A percentile compares a stretch with the other conserved stretches of the same genome.
Conservation (phyloP, 2,797 vertebrate species). For the Argyrosomus regius region DNA sequence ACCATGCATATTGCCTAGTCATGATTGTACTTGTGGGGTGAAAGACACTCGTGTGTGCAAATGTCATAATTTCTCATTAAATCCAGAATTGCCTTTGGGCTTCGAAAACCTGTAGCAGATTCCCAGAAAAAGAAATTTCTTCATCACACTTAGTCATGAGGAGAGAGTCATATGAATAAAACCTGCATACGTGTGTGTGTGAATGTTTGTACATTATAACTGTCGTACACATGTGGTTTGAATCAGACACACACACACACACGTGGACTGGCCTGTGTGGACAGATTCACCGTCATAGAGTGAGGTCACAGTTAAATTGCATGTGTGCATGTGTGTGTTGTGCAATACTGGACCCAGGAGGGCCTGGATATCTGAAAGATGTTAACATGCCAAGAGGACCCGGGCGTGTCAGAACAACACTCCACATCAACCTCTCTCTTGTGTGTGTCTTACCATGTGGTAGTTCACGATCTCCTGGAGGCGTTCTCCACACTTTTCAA, state of each 20-base stretch:
- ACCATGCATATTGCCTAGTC: not conserved
- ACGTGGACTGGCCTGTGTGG: slow-evolving; percentile 36
- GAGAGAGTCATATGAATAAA: slow-evolving; percentile 49
- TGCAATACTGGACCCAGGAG: slow-evolving; percentile 37
- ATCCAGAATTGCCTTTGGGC: not conserved
- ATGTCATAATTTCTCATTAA: not conserved
- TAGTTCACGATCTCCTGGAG: slow-evolving; percentile 98
- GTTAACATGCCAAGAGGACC: slow-evolving; percentile 63
- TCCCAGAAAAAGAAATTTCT: slow-evolving; percentile 27
- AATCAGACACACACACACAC: slow-evolving; percentile 58
- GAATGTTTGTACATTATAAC: slow-evolving; percentile 16
- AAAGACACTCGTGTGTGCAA: not conserved
- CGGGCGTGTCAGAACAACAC: slow-evolving; percentile 40
- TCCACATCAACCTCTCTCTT: slow-evolving; percentile 35
- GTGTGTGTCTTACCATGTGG: slow-evolving; percentile 90
- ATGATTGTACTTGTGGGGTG: not conserved
- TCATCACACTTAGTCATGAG: slow-evolving; percentile 54
- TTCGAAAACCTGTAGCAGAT: slow-evolving; percentile 34
- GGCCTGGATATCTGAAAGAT: slow-evolving; percentile 56
- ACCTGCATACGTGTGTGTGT: not conserved
- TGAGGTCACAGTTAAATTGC: slow-evolving; percentile 56
- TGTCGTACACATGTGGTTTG: slow-evolving; percentile 66
- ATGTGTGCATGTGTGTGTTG: not conserved
- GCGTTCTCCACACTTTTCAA: slow-evolving; percentile 96
- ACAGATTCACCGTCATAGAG: slow-evolving; percentile 60